These are phyloP conservation scores for Paelopatides confundens DNA, from an alignment of 53 echinoderm and acorn worm species.

Conservation along the genomic window DNA sequence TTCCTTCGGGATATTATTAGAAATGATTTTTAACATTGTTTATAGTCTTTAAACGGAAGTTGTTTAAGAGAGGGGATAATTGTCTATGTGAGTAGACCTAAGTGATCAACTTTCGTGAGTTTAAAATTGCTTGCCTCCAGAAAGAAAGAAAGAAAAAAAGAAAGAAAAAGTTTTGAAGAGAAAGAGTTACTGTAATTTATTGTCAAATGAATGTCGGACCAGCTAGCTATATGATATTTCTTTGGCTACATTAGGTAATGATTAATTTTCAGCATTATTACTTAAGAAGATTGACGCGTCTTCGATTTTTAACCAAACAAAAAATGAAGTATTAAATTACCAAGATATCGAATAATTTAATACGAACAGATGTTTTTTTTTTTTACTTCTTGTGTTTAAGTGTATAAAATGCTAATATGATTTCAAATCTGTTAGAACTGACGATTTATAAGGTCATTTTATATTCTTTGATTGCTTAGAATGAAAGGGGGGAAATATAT, in stretches of 20 bases:
- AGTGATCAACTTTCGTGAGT: neutral
- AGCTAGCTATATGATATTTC: neutral
- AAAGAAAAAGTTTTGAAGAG: neutral
- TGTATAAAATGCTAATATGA: too few species aligned
- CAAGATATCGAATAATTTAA: too few species aligned
- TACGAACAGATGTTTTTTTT: too few species aligned
- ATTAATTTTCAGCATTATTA: neutral
- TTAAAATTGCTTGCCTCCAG: neutral
- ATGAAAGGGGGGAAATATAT: neutral
- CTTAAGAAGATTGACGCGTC: neutral
- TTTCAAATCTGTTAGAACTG: too few species aligned
- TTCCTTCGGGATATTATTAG: constrained; percentile 1
- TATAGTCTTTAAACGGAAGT: constrained; percentile 27
- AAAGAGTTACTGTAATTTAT: neutral
- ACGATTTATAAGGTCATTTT: too few species aligned
- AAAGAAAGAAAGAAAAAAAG: neutral
- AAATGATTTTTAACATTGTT: neutral
- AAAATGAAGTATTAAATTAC: too few species aligned
- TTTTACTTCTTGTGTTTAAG: too few species aligned
- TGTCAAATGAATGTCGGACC: neutral
- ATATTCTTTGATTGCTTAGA: too few species aligned
- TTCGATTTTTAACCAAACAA: too few species aligned
- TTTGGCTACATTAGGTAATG: neutral
- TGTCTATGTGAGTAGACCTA: too few species aligned
- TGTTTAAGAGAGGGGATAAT: neutral